Evolutionary conservation across 2,797 vertebrate genomes (phyloP), one percentile per base, ranked within the genome.

Genomic region (Eulemur albifrons): DNA sequence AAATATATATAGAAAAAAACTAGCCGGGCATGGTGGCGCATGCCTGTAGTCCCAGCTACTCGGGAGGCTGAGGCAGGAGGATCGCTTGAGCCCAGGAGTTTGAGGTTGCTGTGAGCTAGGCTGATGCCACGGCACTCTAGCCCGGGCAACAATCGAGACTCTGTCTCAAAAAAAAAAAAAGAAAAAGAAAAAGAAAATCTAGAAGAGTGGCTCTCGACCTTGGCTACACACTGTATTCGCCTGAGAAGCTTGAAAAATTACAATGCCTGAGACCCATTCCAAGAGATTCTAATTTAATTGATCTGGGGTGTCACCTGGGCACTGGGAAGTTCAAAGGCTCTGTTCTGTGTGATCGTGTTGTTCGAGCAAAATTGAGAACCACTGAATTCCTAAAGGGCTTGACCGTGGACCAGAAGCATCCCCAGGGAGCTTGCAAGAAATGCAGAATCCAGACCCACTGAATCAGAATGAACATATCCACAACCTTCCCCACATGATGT

Each of bases 381-480:
- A 73, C 32, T 38, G 50, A 82, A 91, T 95, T 88, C 59, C 77
- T 91, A 50, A 25, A 61, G 32, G 69, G 43, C 50, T 86, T 72
- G 65, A 59, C 72, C 61, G 43, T 43, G 79, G 67, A 75, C 35
- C 50, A 82, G 75, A 79, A 79, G 54, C 59, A 72, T 40, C 63
- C 9, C 21, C 54, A 9, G 21, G 35, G 52, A 76, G 30, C 30
- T 88, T 43, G 13, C 52, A 57, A 84, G 73, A 88, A 91, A 65
- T 30, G 23, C 87, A 65, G 67, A 89, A 13, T 45, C 30, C 52
- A 43, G 45, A 61, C 3, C 27, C n/a, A 73, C 61, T 18, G 38
- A 84, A 63, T 90, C 82, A 93, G 40, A 94, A 75, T 23, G n/a
- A 87, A 59, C 81, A 93, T 40, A 88, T 88, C 57, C 40, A 92